Evolutionary conservation across 2,888 invertebrate genomes (phyloP).

Genomic region (Drosophila longiperda): DNA sequence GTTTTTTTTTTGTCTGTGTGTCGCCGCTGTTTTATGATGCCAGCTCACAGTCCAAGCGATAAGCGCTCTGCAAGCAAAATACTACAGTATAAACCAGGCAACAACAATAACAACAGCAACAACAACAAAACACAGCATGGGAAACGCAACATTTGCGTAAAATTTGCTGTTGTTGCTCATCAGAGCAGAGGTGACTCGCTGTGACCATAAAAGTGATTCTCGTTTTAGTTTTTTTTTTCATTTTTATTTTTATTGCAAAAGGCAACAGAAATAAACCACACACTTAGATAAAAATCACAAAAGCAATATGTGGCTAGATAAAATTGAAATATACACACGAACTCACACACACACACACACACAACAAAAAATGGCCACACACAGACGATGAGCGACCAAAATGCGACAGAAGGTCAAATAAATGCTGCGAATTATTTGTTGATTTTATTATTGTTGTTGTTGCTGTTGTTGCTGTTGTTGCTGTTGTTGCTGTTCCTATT

Average conservation of each 20-base stretch:
- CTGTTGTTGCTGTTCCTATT: slow-evolving; percentile 29
- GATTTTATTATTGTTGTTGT: slow-evolving; percentile 41
- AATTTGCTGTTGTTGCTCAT: slow-evolving; percentile 51
- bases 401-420: slow-evolving; percentile 74
- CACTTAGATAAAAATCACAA: slow-evolving; percentile 83
- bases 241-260: slow-evolving; percentile 65
- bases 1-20: slow-evolving; percentile 38
- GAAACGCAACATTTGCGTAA: slow-evolving; percentile 79
- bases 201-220: slow-evolving; percentile 67
- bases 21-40: slow-evolving; percentile 64
- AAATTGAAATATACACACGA: slow-evolving; percentile 57
- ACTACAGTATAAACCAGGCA: slow-evolving; percentile 58
- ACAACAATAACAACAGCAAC: slow-evolving; percentile 12
- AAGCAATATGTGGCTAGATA: slow-evolving; percentile 83
- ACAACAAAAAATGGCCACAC: slow-evolving; percentile 51
- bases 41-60: slow-evolving; percentile 60
- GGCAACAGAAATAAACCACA: slow-evolving; percentile 76
- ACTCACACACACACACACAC: slow-evolving; percentile 15
- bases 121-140: slow-evolving; percentile 61
- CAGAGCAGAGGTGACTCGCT: slow-evolving; percentile 11
- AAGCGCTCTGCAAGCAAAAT: slow-evolving; percentile 58
- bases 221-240: slow-evolving; percentile 43
- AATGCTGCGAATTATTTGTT: slow-evolving; percentile 72
- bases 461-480: slow-evolving; percentile 39
- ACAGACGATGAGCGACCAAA: slow-evolving; percentile 48